These are phyloP conservation scores for Anolis apletophallus DNA, from an alignment of 2,797 vertebrate genomes.

Conservation along the genomic window DNA sequence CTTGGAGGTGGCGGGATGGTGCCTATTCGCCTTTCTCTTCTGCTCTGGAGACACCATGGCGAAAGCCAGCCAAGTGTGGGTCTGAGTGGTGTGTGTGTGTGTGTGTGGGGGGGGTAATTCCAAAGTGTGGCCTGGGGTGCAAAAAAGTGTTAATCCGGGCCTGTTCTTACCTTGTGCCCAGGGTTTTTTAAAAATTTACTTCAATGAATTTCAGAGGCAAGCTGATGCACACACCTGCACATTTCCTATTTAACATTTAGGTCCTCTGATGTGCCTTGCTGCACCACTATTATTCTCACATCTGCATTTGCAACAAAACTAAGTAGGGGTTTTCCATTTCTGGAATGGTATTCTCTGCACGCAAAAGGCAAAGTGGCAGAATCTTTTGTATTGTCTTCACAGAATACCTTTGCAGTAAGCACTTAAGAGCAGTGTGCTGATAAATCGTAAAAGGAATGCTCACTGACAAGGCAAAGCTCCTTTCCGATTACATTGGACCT, in stretches of 20 bases:
- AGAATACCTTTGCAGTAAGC: neutral
- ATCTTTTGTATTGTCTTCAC: neutral
- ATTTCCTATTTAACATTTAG: neutral
- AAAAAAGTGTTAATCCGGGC: no score
- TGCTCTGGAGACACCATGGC: no score
- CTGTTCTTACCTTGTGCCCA: no score
- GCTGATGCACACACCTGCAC: neutral
- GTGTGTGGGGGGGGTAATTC: no score
- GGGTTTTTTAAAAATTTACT: no score
- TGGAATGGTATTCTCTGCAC: neutral
- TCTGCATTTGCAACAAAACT: neutral
- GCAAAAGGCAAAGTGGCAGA: neutral
- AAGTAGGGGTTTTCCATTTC: neutral
- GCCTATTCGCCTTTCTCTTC: no score
- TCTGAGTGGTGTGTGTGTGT: no score
- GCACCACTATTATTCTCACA: neutral
- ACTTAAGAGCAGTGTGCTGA: neutral
- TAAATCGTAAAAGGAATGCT: constrained; percentile 37
- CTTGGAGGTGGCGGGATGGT: no score
- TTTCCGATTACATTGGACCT: constrained; percentile 35
- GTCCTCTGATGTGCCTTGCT: neutral
- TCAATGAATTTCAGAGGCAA: neutral
- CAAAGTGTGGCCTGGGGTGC: no score
- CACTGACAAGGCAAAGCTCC: constrained; percentile 49
- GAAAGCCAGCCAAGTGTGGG: no score